phyloP scores from a whole-genome alignment of 2,797 vertebrate species.

The Hypotaenidia okinawae region DNA sequence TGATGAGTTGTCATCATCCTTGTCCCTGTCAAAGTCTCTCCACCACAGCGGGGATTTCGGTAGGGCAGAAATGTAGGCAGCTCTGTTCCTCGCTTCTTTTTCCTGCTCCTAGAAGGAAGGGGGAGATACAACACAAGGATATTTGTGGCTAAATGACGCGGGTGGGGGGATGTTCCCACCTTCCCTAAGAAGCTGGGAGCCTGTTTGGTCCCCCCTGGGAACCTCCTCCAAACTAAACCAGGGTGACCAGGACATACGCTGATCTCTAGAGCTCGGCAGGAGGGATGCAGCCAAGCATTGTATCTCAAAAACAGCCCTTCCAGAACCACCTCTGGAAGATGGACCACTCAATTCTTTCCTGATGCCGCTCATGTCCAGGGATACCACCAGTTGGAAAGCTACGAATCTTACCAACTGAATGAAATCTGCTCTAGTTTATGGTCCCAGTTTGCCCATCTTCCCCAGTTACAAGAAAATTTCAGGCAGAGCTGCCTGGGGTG shows the following conservation, averaged over 20 bases:
- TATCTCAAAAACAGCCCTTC: background rate
- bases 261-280: background rate
- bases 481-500: background rate
- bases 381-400: background rate
- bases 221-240: background rate
- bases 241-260: background rate
- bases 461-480: background rate
- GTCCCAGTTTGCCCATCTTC: background rate
- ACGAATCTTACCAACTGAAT: background rate
- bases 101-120: conserved; percentile 80
- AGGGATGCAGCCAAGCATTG: background rate
- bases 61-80: conserved; percentile 77
- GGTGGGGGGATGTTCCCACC: background rate
- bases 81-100: conserved; percentile 80
- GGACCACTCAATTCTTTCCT: background rate
- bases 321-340: background rate
- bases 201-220: background rate
- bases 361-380: background rate
- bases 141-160: background rate
- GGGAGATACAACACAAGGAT: background rate
- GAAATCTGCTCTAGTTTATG: background rate
- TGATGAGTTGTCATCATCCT: conserved; percentile 75
- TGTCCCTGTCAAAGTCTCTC: conserved; percentile 80
- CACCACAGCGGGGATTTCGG: conserved; percentile 79
- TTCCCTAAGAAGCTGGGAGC: background rate